Evolutionary conservation across 1,140 invertebrate species (phyloP), one percentile per base, ranked within the genome.

Genomic region (Batillaria attramentaria): DNA sequence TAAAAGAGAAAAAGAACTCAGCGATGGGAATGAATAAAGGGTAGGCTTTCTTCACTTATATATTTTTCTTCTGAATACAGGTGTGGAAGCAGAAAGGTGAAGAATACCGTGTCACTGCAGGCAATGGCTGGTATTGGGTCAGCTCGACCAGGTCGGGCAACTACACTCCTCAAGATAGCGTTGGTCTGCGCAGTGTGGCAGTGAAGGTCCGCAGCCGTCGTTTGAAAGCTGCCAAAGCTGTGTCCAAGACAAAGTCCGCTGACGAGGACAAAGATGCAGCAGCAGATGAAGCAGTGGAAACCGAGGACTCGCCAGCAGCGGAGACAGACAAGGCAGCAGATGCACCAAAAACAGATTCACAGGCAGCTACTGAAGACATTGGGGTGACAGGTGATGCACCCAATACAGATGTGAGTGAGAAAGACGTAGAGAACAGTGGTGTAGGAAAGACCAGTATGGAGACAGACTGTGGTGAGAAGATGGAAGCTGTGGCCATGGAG

Each of bases 81-180:
- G 88, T 91, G 20, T 91, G 96, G 96, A 99, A 99, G 89, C 97
- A 98, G 91, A 98, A 97, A 92, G 98, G 98, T 8, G 98, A 99
- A 91, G 98, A 99, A 87, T 99, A 99, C 89, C 92, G 98, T 83
- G 94, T 99, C 35, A 97, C 97, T 86, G 97, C 97, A 0, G 95
- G 97, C 85, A 97, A 97, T 94, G 98, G 97, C 10, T 99, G 97
- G 97, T 89, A 95, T 20, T 99, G 97, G 97, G 92, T 97, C 41
- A 95, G 96, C 0, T 42, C 75, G 28, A 87, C 87, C 4, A 62
- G 87, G 16, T 50, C 28, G 13, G 78, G 72, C 18, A 80, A 72
- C 60, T 79, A 76, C 46, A 81, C 57, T 3, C 84, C 88, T 54
- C 87, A 88, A 77, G 85, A 87, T 39, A 82, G 81, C 41, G 86